Evolutionary conservation across 2,888 invertebrate genomes (phyloP), one percentile per base, ranked within the genome.

Genomic region (Megalurothrips usitatus): DNA sequence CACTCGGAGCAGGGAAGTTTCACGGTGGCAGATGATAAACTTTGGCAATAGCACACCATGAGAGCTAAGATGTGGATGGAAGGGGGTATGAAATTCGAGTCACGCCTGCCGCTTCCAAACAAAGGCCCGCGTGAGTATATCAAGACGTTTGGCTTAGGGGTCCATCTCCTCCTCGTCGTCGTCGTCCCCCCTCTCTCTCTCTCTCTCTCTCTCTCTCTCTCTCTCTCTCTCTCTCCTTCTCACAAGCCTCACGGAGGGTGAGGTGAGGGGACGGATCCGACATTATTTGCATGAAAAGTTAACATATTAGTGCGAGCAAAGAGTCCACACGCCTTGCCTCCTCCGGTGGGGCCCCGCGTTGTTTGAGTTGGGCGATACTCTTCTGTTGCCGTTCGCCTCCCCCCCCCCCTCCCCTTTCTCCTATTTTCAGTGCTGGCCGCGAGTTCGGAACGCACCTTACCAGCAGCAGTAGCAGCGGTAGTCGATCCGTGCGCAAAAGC

Each of bases 281-380:
- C 68, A 12, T 75, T 75, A 75, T 75, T 75, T 75, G 68, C 68
- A 26, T 75, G 68, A 75, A 75, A 75, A 75, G 68, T 75, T 75
- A 75, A 75, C 68, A 75, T 75, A 75, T 75, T 75, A 75, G 68
- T 75, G 68, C 68, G 10, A 75, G 68, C 68, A 75, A 75, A 75
- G 68, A 75, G 68, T 75, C 68, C 12, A 43, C 34, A 43, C 34
- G 34, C 34, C 34, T 43, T 4, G 34, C 52, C 17, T 75, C 68
- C 68, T 2, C 34, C 34, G 34, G 34, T 6, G 6, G 34, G 3
- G 34, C 3, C 11, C 23, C 23, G 23, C 68, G 68, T 11, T 75
- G 68, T 75, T 75, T 75, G 68, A 75, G 23, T 75, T 75, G 68
- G n/a, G 23, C 68, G 26, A 26, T 43, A 43, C 34, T 43, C 3